Percentiles rank a stretch among this genome's conserved stretches.
Evolutionary conservation across 2,113 vertebrate species (phyloP).

Genomic region (Malurus elegans): DNA sequence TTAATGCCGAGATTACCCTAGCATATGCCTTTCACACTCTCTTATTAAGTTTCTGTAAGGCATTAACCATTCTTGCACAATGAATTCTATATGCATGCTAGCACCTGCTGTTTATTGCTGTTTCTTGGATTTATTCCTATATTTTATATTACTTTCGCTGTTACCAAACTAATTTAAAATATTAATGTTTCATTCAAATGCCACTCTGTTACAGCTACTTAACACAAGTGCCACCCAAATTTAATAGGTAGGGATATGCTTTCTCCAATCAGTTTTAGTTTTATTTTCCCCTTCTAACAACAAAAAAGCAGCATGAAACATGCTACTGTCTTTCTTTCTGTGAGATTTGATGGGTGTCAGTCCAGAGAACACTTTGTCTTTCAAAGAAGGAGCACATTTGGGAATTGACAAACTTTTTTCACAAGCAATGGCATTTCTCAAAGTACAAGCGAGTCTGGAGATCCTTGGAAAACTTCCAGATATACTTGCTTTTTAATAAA

Average conservation of each 20-base stretch:
- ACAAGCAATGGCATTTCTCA: not conserved
- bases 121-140: not conserved
- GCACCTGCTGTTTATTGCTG: not conserved
- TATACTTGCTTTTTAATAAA: not conserved
- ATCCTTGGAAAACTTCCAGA: not conserved
- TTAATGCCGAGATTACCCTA: constrained; percentile 18
- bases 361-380: not conserved
- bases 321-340: not conserved
- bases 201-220: not conserved
- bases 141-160: not conserved
- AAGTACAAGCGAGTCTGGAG: not conserved
- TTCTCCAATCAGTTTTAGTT: not conserved
- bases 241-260: not conserved
- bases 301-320: not conserved
- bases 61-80: not conserved
- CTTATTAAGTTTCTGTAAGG: not conserved
- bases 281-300: not conserved
- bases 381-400: not conserved
- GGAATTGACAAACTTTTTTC: not conserved
- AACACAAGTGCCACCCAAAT: not conserved
- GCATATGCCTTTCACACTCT: not conserved
- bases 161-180: not conserved
- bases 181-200: not conserved
- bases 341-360: not conserved
- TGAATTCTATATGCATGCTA: not conserved